Conservation (phyloP, 92 coral and sea anemone genomes). For the Nematostella vectensis region DNA sequence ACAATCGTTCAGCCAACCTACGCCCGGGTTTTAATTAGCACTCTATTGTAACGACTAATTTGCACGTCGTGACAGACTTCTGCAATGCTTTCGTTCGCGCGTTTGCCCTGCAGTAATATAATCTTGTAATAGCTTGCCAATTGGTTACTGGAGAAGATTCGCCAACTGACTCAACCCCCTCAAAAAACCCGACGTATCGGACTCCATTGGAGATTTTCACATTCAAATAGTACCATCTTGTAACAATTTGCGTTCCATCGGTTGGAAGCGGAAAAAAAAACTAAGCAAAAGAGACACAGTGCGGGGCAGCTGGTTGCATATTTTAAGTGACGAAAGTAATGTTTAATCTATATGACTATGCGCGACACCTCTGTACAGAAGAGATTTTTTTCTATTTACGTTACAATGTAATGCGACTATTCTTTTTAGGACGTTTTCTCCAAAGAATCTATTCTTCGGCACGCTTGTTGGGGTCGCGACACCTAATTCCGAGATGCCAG, state of each 20-base stretch:
- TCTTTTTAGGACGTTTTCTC: no score
- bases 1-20: constrained; percentile 64
- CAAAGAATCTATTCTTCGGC: no score
- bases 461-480: no score
- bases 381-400: constrained; percentile 1
- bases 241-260: constrained; percentile 10
- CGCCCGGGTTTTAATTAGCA: constrained; percentile 82
- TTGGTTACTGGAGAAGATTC: no score
- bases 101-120: background rate
- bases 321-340: constrained; percentile 56
- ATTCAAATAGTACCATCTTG: no score
- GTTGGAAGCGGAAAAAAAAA: constrained; percentile 38
- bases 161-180: no score
- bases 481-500: no score
- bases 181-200: no score
- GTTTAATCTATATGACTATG: constrained; percentile 31
- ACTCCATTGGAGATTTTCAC: no score
- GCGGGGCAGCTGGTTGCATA: constrained; percentile 58
- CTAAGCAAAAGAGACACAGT: constrained; percentile 21
- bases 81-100: constrained; percentile 4
- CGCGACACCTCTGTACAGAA: constrained; percentile 1
- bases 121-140: no score
- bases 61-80: constrained; percentile 28
- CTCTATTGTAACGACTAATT: constrained; percentile 78
- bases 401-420: background rate